Conservation (phyloP, 2,888 invertebrate genomes). For the Coleophora flavipennella region DNA sequence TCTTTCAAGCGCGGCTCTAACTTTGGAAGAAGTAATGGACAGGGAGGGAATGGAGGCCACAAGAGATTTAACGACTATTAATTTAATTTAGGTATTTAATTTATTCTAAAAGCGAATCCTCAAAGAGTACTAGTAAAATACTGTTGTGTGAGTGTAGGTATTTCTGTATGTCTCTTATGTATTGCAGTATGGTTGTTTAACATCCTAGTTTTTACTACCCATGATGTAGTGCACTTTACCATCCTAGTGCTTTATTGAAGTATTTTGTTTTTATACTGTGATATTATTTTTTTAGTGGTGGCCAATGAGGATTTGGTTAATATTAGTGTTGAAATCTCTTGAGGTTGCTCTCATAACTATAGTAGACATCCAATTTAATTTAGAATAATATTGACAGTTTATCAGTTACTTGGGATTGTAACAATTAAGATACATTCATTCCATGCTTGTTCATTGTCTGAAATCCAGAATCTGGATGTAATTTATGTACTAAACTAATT, state of each 20-base stretch:
- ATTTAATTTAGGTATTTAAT: conserved; percentile 19
- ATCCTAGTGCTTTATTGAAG: conserved; percentile 23
- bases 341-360: conserved; percentile 1
- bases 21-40: conserved; percentile 54
- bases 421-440: conserved; percentile 2
- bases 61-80: conserved; percentile 62
- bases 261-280: conserved; percentile 57
- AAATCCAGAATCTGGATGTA: conserved; percentile 2
- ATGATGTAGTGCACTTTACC: conserved; percentile 10
- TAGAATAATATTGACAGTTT: background rate
- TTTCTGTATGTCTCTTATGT: conserved; percentile 25
- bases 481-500: too few relatives aligned
- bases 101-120: conserved; percentile 45
- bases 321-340: conserved; percentile 5
- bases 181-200: conserved; percentile 29
- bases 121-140: conserved; percentile 47
- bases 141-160: conserved; percentile 27
- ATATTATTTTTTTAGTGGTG: conserved; percentile 51
- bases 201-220: conserved; percentile 18
- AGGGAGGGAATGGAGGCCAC: conserved; percentile 51
- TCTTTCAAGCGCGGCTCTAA: conserved; percentile 63
- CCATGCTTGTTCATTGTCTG: conserved; percentile 7
- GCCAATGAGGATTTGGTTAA: conserved; percentile 42
- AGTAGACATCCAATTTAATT: background rate
- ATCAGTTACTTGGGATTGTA: background rate